A percentile compares a stretch with the other conserved stretches of the same genome.
Evolutionary conservation across 1,140 invertebrate genomes (phyloP).

Genomic region (Pygmarrhopalites habei): DNA sequence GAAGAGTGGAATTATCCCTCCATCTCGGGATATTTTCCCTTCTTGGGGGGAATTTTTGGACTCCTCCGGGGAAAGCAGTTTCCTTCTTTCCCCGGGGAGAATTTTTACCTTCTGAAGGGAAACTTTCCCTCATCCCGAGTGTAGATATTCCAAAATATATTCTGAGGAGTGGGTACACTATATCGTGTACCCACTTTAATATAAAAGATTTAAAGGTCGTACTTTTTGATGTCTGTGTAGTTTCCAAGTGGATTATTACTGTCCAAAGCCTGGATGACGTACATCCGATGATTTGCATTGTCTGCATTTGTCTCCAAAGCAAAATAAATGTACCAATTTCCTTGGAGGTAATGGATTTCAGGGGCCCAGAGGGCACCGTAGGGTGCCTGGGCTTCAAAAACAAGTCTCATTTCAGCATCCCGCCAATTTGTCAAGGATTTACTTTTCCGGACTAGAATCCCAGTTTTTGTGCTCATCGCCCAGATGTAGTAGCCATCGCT

Average conservation of each 20-base stretch:
- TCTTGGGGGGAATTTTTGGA: too few relatives aligned
- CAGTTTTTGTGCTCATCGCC: constrained; percentile 37
- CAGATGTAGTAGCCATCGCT: constrained; percentile 44
- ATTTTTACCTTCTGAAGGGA: too few relatives aligned
- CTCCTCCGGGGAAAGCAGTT: too few relatives aligned
- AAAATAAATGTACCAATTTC: constrained; percentile 36
- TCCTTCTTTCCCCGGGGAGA: too few relatives aligned
- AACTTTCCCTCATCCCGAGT: too few relatives aligned
- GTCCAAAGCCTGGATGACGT: constrained; percentile 24
- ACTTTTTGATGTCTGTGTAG: constrained; percentile 19
- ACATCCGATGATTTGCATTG: constrained; percentile 38
- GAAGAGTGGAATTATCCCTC: too few relatives aligned
- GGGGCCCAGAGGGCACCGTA: constrained; percentile 30
- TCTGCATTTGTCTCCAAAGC: constrained; percentile 31
- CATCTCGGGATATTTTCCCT: too few relatives aligned
- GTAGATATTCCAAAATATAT: too few relatives aligned
- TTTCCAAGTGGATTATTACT: constrained; percentile 27
- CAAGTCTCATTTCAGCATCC: constrained; percentile 16
- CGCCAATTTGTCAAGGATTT: constrained; percentile 42
- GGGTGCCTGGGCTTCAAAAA: constrained; percentile 17
- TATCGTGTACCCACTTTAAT: too few relatives aligned
- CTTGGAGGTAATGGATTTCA: constrained; percentile 29
- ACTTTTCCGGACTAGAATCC: constrained; percentile 45
- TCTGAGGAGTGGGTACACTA: too few relatives aligned
- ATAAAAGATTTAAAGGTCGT: too few relatives aligned